phyloP scores from a whole-genome alignment of 35 echinoderm and acorn worm genomes.

The Apostichopus japonicus region DNA sequence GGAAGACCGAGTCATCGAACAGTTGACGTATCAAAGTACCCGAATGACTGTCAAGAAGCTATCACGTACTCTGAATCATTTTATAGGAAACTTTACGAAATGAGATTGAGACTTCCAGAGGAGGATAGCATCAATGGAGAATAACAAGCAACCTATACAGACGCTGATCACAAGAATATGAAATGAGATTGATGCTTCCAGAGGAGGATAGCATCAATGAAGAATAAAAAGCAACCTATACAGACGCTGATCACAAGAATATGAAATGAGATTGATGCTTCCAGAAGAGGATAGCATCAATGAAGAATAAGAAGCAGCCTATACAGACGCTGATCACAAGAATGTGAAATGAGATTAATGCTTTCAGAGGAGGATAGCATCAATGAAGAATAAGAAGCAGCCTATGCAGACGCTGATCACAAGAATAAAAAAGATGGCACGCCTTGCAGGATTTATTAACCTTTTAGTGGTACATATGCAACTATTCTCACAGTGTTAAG shows the following conservation, averaged over 20 bases:
- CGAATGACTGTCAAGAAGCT: slow-evolving; percentile 24
- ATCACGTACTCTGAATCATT: slow-evolving; percentile 22
- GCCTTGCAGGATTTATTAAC: too few species aligned
- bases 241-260: neutral
- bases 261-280: neutral
- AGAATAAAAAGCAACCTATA: neutral
- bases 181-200: neutral
- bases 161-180: neutral
- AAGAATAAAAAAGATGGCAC: neutral
- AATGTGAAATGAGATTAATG: neutral
- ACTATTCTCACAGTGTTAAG: too few species aligned
- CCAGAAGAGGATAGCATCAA: neutral
- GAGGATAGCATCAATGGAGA: neutral
- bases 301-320: neutral
- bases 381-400: neutral
- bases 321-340: neutral
- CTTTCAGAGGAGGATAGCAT: neutral
- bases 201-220: neutral
- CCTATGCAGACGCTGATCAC: neutral
- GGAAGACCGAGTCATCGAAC: neutral
- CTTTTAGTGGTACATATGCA: too few species aligned
- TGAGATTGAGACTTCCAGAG: neutral
- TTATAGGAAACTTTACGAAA: slow-evolving; percentile 16
- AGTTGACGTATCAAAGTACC: slow-evolving; percentile 19
- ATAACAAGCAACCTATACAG: neutral